Conservation (phyloP, 2,113 vertebrate species). For the Dunckerocampus dactyliophorus region DNA sequence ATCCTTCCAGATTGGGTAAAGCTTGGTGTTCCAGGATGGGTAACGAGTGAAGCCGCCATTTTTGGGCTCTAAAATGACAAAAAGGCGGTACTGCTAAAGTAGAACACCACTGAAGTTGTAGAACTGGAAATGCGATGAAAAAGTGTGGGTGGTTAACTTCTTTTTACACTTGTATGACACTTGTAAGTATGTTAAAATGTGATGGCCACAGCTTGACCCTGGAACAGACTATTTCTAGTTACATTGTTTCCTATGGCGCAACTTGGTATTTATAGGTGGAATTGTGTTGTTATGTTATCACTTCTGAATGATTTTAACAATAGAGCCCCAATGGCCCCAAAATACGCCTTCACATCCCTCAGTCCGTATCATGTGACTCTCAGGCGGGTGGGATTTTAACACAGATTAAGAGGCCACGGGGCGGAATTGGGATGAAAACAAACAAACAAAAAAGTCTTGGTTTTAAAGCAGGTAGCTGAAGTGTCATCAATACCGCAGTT, state of each 20-base stretch:
- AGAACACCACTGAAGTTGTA: neutral
- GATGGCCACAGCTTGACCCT: no score
- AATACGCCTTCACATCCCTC: slow-evolving; percentile 29
- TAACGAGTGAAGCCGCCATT: slow-evolving; percentile 60
- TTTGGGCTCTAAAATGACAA: slow-evolving; percentile 46
- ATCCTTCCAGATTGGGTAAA: slow-evolving; percentile 81
- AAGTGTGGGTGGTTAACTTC: neutral
- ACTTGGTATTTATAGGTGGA: no score
- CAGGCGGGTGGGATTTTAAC: slow-evolving; percentile 69
- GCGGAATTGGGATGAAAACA: no score
- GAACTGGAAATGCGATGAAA: neutral
- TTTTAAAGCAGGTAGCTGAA: no score
- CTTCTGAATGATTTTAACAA: neutral
- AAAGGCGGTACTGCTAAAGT: no score
- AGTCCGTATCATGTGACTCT: slow-evolving; percentile 84
- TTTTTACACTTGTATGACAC: no score
- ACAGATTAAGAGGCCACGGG: slow-evolving; percentile 36
- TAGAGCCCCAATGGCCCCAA: no score
- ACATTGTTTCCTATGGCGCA: no score
- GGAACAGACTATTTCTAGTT: no score
- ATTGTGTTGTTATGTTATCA: neutral
- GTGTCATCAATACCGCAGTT: no score
- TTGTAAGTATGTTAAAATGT: no score
- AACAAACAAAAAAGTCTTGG: no score
- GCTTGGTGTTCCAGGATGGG: slow-evolving; percentile 77